Percentiles rank a stretch among this genome's conserved stretches.
Conservation (phyloP, 2,113 vertebrate species). For the Centropus unirufus region DNA sequence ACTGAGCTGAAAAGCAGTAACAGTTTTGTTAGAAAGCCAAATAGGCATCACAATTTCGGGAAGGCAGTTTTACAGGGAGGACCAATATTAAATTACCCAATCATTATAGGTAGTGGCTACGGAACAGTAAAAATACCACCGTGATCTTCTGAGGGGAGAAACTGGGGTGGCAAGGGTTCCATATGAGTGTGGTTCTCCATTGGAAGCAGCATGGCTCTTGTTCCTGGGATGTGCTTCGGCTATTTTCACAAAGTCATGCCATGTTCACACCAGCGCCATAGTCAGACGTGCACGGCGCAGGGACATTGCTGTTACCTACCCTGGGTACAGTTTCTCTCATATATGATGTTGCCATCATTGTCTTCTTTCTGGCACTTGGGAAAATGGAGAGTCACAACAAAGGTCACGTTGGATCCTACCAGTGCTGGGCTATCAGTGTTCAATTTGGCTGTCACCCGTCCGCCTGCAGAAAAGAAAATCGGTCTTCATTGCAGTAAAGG, state of each 20-base stretch:
- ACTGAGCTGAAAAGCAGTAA: background rate
- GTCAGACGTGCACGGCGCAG: background rate
- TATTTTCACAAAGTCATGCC: background rate
- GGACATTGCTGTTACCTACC: constrained; percentile 73
- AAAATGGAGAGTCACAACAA: constrained; percentile 86
- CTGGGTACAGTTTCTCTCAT: constrained; percentile 82
- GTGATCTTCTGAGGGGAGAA: background rate
- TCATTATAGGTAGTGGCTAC: background rate
- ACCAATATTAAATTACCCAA: background rate
- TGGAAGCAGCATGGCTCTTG: background rate
- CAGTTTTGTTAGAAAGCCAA: background rate
- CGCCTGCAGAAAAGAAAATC: constrained; percentile 69
- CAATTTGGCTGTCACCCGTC: constrained; percentile 79
- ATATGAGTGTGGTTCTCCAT: background rate
- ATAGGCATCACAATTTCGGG: background rate
- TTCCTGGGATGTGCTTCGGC: accelerated
- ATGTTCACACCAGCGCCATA: background rate
- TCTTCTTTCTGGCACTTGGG: constrained; percentile 89
- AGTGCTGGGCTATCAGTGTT: constrained; percentile 91
- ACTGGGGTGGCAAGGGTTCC: background rate
- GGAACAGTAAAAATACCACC: background rate
- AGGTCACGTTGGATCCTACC: constrained; percentile 86
- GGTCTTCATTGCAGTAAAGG: background rate
- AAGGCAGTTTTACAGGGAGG: background rate
- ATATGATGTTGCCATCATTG: constrained; percentile 80